These are phyloP conservation scores for Drosophila persimilis DNA, from an alignment of 1,140 invertebrate genomes.

Conservation along the genomic window DNA sequence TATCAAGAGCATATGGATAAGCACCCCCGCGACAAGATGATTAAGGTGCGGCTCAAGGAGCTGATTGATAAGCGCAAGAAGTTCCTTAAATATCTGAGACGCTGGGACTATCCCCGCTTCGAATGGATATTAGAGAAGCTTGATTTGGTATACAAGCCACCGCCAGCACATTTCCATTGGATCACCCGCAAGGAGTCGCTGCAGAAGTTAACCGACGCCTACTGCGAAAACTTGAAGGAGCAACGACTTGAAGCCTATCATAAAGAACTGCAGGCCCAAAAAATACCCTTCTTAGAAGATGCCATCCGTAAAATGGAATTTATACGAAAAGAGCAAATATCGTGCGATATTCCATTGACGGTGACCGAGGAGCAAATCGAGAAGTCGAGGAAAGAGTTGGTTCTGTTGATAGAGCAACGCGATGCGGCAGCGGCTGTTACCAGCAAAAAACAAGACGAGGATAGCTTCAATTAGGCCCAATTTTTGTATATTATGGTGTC, in stretches of 20 bases:
- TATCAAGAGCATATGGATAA: conserved; percentile 84
- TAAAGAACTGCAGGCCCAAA: conserved; percentile 86
- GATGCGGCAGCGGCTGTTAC: conserved; percentile 43
- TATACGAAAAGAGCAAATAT: conserved; percentile 88
- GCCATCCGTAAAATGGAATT: conserved; percentile 87
- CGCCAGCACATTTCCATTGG: conserved; percentile 84
- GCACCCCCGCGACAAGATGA: conserved; percentile 84
- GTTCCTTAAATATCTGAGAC: conserved; percentile 87
- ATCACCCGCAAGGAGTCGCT: conserved; percentile 88
- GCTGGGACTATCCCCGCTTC: conserved; percentile 91
- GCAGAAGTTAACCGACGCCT: conserved; percentile 86
- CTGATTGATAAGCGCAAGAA: conserved; percentile 91
- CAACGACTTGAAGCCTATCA: conserved; percentile 87
- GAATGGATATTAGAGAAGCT: conserved; percentile 93
- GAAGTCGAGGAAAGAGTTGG: conserved; percentile 84
- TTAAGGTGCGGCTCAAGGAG: conserved; percentile 87
- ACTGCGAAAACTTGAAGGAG: conserved; percentile 87
- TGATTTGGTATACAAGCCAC: conserved; percentile 89
- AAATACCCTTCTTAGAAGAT: conserved; percentile 87
- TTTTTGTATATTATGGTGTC: conserved; percentile 13
- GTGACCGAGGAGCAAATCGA: conserved; percentile 87
- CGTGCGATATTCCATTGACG: conserved; percentile 86
- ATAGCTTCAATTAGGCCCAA: conserved; percentile 55
- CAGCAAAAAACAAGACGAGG: conserved; percentile 52
- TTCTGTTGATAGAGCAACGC: conserved; percentile 77